Evolutionary conservation across 1,140 invertebrate genomes (phyloP), one percentile per base, ranked within the genome.

Genomic region (Psilanteris sp.): DNA sequence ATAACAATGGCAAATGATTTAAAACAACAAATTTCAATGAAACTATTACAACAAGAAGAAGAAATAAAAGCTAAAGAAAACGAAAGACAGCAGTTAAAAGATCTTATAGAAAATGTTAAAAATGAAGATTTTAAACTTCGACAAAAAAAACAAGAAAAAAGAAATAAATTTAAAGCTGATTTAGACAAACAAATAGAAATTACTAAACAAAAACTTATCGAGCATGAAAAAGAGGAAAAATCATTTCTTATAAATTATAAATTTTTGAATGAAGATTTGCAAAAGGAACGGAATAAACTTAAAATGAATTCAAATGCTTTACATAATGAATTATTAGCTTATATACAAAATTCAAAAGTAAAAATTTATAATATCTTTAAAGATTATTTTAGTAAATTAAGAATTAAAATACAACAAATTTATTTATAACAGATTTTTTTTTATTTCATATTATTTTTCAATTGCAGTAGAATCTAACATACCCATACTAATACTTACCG

Each of bases 321-420:
- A 13, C 48, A 72, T n/a, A 32, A 31, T 37, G 68, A 78, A 36
- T 15, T 78, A 14, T 1, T 66, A 15, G 57, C 64, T 29, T 78
- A 73, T 9, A 64, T 70, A 55, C 32, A 70, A 54, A 78, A 64
- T 44, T 14, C 73, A 4, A 78, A 73, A 39, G 75, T 78, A 62
- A 14, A 15, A 36, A 36, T 5, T 36, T n/a, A n/a, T n/a, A n/a
- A n/a, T n/a, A n/a, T n/a, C n/a, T n/a, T n/a, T n/a, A n/a, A n/a
- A n/a, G n/a, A n/a, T n/a, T n/a, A n/a, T n/a, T n/a, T n/a, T n/a
- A n/a, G n/a, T n/a, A n/a, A n/a, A n/a, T n/a, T n/a, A n/a, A n/a
- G n/a, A n/a, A n/a, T n/a, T n/a, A n/a, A n/a, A n/a, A n/a, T n/a
- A n/a, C n/a, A n/a, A n/a, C n/a, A n/a, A n/a, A n/a, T n/a, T n/a